Conservation (phyloP, 2,113 vertebrate genomes). For the Sander vitreus region DNA sequence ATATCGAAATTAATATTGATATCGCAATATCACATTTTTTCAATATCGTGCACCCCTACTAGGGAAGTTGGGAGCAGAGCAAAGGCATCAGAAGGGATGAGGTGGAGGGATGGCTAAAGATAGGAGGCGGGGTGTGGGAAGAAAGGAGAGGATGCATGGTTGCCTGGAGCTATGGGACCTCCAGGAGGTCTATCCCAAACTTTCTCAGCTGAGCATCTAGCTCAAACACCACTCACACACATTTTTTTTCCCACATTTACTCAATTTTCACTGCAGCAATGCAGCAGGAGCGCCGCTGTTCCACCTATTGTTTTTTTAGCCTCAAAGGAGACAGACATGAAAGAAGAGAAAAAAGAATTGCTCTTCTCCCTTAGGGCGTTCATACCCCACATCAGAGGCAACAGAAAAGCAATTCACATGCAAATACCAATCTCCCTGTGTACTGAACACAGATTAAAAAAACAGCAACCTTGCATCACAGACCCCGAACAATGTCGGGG, state of each 20-base stretch:
- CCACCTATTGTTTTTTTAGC: slow-evolving; percentile 41
- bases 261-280: slow-evolving; percentile 59
- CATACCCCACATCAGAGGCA: slow-evolving; percentile 67
- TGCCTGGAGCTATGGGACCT: slow-evolving; percentile 46
- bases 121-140: slow-evolving; percentile 13
- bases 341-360: slow-evolving; percentile 20
- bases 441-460: slow-evolving; percentile 67
- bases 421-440: slow-evolving; percentile 70
- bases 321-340: slow-evolving; percentile 61
- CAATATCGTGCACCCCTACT: too few relatives aligned
- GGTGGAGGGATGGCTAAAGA: slow-evolving; percentile 17
- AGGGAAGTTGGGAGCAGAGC: slow-evolving; percentile 44
- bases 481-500: slow-evolving; percentile 63
- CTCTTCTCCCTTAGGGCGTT: slow-evolving; percentile 33
- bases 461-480: slow-evolving; percentile 67
- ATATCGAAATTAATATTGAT: too few relatives aligned
- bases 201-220: slow-evolving; percentile 26
- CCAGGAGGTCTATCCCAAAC: slow-evolving; percentile 51
- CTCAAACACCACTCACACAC: slow-evolving; percentile 32
- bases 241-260: slow-evolving; percentile 19
- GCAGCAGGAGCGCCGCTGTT: slow-evolving; percentile 50
- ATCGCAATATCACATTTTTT: too few relatives aligned
- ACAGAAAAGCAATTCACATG: slow-evolving; percentile 77
- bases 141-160: slow-evolving; percentile 6
- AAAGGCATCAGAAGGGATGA: slow-evolving; percentile 27